Percentiles rank a stretch among this genome's conserved stretches.
Conservation (phyloP, 2,888 invertebrate genomes). For the Stenodema calcarata region DNA sequence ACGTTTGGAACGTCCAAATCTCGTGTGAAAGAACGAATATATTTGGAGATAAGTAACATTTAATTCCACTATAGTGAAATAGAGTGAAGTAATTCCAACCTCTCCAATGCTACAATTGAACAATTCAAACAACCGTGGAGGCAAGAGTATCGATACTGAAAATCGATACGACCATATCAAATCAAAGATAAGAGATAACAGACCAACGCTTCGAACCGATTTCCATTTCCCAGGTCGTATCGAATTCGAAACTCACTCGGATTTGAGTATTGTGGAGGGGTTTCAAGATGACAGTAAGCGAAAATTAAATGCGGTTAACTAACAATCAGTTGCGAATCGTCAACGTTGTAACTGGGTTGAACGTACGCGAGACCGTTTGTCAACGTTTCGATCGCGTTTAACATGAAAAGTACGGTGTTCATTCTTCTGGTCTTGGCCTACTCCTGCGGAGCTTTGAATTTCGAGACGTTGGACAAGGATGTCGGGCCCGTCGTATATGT, state of each 20-base stretch:
- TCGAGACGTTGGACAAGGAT: slow-evolving; percentile 22
- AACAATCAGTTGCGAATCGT: neutral
- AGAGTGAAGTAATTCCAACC: too few relatives aligned
- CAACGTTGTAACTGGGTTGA: neutral
- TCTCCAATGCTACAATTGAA: too few relatives aligned
- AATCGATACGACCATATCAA: neutral
- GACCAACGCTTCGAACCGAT: too few relatives aligned
- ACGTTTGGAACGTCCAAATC: neutral
- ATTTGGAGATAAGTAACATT: too few relatives aligned
- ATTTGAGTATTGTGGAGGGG: neutral
- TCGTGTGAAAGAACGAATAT: too few relatives aligned
- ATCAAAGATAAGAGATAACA: neutral
- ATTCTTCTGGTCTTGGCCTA: neutral
- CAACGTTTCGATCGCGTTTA: neutral
- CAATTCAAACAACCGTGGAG: too few relatives aligned
- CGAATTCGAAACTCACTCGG: neutral
- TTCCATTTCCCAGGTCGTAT: neutral
- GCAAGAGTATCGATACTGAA: neutral
- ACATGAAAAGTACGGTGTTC: neutral
- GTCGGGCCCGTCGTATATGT: slow-evolving; percentile 42
- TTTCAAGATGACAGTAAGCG: neutral
- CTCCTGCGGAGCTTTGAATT: slow-evolving; percentile 3
- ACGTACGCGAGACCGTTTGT: neutral
- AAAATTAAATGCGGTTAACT: neutral
- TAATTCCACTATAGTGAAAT: too few relatives aligned